Evolutionary conservation across 2,113 vertebrate genomes (phyloP).

Genomic region (Larimichthys crocea): DNA sequence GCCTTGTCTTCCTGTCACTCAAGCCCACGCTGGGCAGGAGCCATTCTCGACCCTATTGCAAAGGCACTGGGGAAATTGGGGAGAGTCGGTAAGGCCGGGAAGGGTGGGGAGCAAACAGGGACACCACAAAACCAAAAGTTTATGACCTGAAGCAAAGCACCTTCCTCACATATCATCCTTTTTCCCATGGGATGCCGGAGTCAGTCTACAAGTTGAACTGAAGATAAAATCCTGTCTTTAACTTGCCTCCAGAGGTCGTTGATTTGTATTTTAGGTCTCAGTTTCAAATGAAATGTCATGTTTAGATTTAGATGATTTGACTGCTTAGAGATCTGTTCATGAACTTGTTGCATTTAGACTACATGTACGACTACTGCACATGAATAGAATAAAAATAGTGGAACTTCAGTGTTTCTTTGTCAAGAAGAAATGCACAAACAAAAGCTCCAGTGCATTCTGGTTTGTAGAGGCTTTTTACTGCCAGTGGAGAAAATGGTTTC

Average conservation of each 20-base stretch:
- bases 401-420: background rate
- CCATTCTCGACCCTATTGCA: conserved; percentile 45
- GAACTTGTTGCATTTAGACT: too few species aligned
- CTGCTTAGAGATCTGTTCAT: background rate
- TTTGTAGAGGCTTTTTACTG: background rate
- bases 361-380: background rate
- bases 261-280: background rate
- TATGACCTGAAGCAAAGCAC: conserved; percentile 27
- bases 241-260: too few species aligned
- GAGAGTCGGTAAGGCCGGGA: conserved; percentile 10
- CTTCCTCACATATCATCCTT: conserved; percentile 11
- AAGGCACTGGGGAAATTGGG: conserved; percentile 20
- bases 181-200: background rate
- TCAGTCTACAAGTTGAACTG: background rate
- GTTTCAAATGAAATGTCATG: background rate
- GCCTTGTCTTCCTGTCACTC: conserved; percentile 82
- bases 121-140: conserved; percentile 34
- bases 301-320: background rate
- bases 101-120: conserved; percentile 24
- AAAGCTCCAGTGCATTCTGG: background rate
- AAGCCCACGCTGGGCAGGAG: conserved; percentile 61
- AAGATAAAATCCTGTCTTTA: conserved; percentile 12
- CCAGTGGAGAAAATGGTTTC: conserved; percentile 8
- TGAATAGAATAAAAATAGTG: background rate
- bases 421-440: background rate